Percentiles rank a stretch among this genome's conserved stretches.
Conservation (phyloP, 2,113 vertebrate species). For the Nematolebias whitei region DNA sequence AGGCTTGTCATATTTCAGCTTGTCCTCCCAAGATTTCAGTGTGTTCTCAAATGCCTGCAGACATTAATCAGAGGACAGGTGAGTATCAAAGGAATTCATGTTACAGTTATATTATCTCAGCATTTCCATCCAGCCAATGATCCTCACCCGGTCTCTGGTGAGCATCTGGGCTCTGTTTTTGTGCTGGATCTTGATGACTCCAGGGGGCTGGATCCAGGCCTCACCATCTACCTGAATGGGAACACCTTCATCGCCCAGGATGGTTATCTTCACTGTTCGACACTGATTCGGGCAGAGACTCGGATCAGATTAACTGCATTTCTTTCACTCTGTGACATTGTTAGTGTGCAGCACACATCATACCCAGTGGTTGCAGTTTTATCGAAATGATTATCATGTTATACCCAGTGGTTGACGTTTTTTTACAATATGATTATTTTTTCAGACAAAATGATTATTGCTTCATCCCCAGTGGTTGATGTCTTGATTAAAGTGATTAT, state of each 20-base stretch:
- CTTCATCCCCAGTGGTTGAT: too few species aligned
- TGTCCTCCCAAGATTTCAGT: conserved; percentile 98
- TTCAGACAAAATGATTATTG: too few species aligned
- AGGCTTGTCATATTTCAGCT: conserved; percentile 92
- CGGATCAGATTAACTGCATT: not conserved
- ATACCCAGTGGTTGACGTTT: too few species aligned
- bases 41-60: conserved; percentile 96
- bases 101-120: not conserved
- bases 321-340: not conserved
- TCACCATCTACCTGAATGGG: conserved; percentile 97
- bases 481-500: too few species aligned
- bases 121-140: not conserved
- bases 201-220: conserved; percentile 96
- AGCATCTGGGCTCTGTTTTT: conserved; percentile 98
- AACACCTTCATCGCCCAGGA: conserved; percentile 95
- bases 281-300: conserved; percentile 74
- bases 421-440: too few species aligned
- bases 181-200: conserved; percentile 97
- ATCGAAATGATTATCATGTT: too few species aligned
- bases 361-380: too few species aligned
- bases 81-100: not conserved
- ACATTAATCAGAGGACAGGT: not conserved
- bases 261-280: conserved; percentile 97
- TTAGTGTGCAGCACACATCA: too few species aligned
- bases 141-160: conserved; percentile 92